phyloP scores from a whole-genome alignment of 2,113 vertebrate species.

The Ciconia stormi region DNA sequence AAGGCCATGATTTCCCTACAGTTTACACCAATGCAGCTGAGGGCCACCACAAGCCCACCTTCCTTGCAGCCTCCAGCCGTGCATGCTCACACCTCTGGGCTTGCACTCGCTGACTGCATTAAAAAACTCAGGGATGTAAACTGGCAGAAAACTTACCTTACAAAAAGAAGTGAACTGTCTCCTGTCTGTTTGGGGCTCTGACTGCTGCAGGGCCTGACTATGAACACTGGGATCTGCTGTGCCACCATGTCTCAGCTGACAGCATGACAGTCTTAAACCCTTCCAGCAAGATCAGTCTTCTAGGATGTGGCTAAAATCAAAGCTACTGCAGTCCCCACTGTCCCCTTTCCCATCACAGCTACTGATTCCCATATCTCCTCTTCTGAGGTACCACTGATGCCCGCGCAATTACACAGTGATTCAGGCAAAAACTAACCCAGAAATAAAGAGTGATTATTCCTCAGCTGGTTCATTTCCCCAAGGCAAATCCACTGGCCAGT shows the following conservation, averaged over 20 bases:
- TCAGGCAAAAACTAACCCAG: background rate
- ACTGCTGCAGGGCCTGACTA: background rate
- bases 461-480: background rate
- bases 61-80: background rate
- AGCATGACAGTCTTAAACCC: background rate
- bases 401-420: background rate
- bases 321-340: background rate
- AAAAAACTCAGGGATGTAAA: background rate
- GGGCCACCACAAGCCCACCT: background rate
- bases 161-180: background rate
- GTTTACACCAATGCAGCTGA: accelerated
- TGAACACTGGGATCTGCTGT: background rate
- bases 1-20: background rate
- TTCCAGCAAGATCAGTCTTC: background rate
- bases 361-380: background rate
- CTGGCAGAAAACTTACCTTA: background rate
- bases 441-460: background rate
- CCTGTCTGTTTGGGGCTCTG: background rate
- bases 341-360: background rate
- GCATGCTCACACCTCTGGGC: accelerated
- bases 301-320: background rate
- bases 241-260: background rate
- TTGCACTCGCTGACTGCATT: background rate
- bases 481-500: background rate
- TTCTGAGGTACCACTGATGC: background rate